These are phyloP conservation scores for Archocentrus centrarchus DNA, from an alignment of 2,113 vertebrate genomes.

Conservation along the genomic window DNA sequence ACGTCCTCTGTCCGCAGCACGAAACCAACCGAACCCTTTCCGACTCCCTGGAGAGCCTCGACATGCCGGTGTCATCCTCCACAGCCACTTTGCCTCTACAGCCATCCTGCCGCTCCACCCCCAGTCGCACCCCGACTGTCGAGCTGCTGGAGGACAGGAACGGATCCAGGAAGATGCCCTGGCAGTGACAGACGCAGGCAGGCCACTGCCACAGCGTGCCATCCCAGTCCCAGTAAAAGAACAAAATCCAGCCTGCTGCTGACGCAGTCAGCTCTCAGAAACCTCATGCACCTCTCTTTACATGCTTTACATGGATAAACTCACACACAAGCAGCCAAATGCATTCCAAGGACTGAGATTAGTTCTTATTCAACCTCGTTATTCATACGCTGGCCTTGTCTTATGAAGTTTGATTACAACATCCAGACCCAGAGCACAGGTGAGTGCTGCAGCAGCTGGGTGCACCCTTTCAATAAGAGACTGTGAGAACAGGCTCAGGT, in stretches of 20 bases:
- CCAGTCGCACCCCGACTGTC: slow-evolving; percentile 38
- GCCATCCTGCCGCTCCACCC: slow-evolving; percentile 57
- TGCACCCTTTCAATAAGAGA: neutral
- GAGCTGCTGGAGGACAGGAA: slow-evolving; percentile 71
- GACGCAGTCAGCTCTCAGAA: slow-evolving; percentile 35
- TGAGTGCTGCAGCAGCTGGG: neutral
- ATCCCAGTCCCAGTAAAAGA: slow-evolving; percentile 23
- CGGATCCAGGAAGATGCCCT: slow-evolving; percentile 57
- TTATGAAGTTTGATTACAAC: neutral
- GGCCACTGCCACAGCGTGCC: slow-evolving; percentile 27
- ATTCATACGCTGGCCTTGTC: neutral
- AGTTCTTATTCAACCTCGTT: neutral
- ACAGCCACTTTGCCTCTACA: slow-evolving; percentile 68
- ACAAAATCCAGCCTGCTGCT: neutral
- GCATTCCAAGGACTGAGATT: slow-evolving; percentile 45
- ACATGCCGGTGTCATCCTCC: slow-evolving; percentile 63
- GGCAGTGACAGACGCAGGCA: slow-evolving; percentile 69
- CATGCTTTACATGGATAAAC: slow-evolving; percentile 50
- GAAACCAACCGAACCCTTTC: slow-evolving; percentile 74
- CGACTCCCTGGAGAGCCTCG: slow-evolving; percentile 78
- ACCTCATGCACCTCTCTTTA: slow-evolving; percentile 11
- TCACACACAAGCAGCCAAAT: slow-evolving; percentile 35
- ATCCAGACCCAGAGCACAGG: neutral
- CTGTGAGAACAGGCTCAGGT: neutral
- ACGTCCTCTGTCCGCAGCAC: slow-evolving; percentile 89